These are phyloP conservation scores for Lonchura striata DNA, from an alignment of 2,113 vertebrate species.

Conservation along the genomic window DNA sequence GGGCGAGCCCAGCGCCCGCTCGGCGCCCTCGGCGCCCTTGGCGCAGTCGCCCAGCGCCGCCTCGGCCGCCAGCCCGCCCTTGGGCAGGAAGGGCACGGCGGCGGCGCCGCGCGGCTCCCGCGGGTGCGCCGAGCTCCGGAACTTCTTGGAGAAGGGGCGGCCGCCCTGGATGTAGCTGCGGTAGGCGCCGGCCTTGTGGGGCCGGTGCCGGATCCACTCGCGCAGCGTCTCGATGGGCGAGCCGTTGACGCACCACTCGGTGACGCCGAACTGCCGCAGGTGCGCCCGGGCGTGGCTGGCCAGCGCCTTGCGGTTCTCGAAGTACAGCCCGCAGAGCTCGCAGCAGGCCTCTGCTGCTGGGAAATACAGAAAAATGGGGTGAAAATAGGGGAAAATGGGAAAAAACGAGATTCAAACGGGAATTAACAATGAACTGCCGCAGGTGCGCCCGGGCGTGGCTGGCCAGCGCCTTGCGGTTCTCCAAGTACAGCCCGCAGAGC, in stretches of 20 bases:
- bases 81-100: background rate
- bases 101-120: background rate
- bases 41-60: background rate
- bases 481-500: too few species aligned
- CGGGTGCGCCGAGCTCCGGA: slow-evolving; percentile 66
- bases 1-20: too few species aligned
- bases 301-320: too few species aligned
- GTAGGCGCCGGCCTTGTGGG: slow-evolving; percentile 91
- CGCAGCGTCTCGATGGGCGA: slow-evolving; percentile 96
- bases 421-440: too few species aligned
- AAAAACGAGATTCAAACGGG: too few species aligned
- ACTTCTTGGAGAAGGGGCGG: slow-evolving; percentile 86
- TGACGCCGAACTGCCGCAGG: slow-evolving; percentile 95
- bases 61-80: background rate
- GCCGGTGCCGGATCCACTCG: slow-evolving; percentile 94
- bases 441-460: too few species aligned
- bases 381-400: too few species aligned
- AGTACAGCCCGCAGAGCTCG: too few species aligned
- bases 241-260: slow-evolving; percentile 96
- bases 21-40: too few species aligned
- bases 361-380: too few species aligned
- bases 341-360: too few species aligned
- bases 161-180: slow-evolving; percentile 90
- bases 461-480: too few species aligned
- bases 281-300: slow-evolving; percentile 80